Percentiles rank a stretch among this genome's conserved stretches.
Conservation (phyloP, 2,888 invertebrate species). For the Nowickia ferox region DNA sequence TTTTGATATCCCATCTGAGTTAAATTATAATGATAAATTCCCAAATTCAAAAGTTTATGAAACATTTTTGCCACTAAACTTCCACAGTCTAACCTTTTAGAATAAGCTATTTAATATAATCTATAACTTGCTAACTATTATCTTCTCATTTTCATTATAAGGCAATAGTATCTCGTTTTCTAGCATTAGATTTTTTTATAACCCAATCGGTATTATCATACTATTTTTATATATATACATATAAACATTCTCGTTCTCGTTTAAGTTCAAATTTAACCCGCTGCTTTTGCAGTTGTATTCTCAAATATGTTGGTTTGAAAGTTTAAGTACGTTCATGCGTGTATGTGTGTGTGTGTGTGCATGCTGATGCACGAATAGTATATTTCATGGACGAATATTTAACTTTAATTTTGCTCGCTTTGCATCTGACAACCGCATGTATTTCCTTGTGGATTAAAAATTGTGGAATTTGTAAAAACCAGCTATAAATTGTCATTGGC, state of each 20-base stretch:
- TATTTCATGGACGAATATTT: not conserved
- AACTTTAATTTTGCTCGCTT: conserved; percentile 49
- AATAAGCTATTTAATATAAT: no score
- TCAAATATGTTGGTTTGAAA: not conserved
- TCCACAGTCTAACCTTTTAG: no score
- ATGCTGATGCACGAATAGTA: not conserved
- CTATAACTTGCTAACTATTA: no score
- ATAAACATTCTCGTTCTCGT: not conserved
- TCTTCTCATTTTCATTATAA: no score
- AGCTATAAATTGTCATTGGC: conserved; percentile 70
- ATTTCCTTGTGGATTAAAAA: conserved; percentile 63
- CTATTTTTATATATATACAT: not conserved
- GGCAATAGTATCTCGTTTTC: no score
- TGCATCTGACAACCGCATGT: conserved; percentile 66
- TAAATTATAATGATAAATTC: no score
- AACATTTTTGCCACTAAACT: no score
- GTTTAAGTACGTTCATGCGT: not conserved
- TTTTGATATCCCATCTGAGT: no score
- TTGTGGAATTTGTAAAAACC: conserved; percentile 67
- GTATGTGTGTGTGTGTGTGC: not conserved
- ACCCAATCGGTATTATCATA: not conserved
- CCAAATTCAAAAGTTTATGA: no score
- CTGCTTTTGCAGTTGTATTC: conserved; percentile 13
- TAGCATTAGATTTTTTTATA: not conserved
- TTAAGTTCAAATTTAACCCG: not conserved